Evolutionary conservation across 2,113 vertebrate genomes (phyloP).

Genomic region (Gavialis gangeticus): DNA sequence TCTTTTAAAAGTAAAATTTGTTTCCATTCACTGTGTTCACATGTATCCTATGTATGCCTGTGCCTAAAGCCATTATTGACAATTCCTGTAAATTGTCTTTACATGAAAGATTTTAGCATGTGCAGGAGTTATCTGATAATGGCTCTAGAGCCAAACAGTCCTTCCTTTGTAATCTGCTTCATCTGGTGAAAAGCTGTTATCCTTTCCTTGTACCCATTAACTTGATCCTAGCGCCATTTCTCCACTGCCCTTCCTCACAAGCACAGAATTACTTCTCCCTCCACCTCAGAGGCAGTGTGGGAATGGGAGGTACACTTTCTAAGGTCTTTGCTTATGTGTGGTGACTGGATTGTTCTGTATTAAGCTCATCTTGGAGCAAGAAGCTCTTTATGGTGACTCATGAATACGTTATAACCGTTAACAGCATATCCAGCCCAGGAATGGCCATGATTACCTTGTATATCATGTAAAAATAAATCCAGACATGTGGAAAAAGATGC

Average conservation of each 20-base stretch:
- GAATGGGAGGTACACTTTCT: too few species aligned
- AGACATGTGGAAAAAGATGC: neutral
- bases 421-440: neutral
- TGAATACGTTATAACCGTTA: neutral
- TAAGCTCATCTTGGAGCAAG: neutral
- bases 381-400: neutral
- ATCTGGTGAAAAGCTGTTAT: too few species aligned
- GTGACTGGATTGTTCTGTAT: too few species aligned
- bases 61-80: neutral
- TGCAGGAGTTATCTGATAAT: neutral
- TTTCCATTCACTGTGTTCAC: fast-evolving
- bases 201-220: too few species aligned
- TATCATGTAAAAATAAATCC: neutral
- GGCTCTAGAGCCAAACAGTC: too few species aligned
- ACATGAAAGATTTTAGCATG: neutral
- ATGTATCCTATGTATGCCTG: neutral
- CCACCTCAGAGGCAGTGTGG: too few species aligned
- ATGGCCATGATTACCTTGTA: neutral
- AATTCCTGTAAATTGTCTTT: neutral
- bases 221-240: too few species aligned
- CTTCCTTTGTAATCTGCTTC: too few species aligned
- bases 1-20: neutral
- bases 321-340: too few species aligned
- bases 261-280: too few species aligned
- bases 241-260: too few species aligned